Base-by-base conservation (phyloP, 1,140 invertebrate genomes). In the Heliothis virescens region DNA sequence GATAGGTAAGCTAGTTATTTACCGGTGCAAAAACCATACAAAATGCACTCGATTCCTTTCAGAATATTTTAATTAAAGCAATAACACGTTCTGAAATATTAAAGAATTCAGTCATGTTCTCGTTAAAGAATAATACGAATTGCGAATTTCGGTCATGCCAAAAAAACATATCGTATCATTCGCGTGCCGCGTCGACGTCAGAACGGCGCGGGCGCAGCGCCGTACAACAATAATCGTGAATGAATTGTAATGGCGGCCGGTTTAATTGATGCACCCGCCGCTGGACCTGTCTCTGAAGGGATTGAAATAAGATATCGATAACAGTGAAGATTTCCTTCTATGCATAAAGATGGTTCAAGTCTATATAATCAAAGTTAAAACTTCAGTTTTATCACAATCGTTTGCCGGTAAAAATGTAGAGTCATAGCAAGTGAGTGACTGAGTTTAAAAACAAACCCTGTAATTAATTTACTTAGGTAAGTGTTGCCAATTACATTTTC, bases 151-250 rank as follows among this genome's bases (percentile, higher is more conserved):
- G 15, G n/a, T n/a, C 12, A 16, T 41, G 48, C 34, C 15, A 72
- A 72, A 41, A 53, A 55, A 41, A 57, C 13, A 4, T 57, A 16
- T 71, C 67, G 71, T 77, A 80, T 59, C 74, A 59, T 74, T 74
- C 85, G 87, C 88, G 87, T 89, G 87, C 86, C 82, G 83, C 86
- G 85, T 74, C 83, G 79, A 85, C 82, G 86, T 88, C 89, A 86
- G 82, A 82, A 48, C 81, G 86, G 83, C 86, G 87, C 85, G 81
- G 81, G 84, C 87, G 89, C 90, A 87, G 86, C 84, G 83, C 86
- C 79, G 88, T 87, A 89, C 89, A 87, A 88, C 89, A 92, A 90
- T 92, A 94, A 92, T 93, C 87, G 86, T 92, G 91, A 94, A 93
- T 94, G 91, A 94, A 94, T 93, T 90, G 91, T 92, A 90, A 93